Base-by-base conservation (phyloP, 2,888 invertebrate species). In the Drosophila macrospina region DNA sequence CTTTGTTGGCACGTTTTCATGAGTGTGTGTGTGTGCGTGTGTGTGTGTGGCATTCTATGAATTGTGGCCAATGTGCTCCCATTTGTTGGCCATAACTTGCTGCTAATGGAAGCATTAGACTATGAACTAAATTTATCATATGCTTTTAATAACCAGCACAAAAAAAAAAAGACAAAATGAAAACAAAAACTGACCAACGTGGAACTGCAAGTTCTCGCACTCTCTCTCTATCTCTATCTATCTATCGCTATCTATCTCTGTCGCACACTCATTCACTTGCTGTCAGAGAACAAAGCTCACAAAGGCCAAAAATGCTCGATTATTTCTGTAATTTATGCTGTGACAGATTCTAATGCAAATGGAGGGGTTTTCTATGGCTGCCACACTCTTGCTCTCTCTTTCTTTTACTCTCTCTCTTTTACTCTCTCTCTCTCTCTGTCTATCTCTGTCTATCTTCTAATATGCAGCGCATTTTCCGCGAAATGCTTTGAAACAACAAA, bases 401-500 rank as follows among this genome's bases (percentile, higher is more conserved):
- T 26, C 5, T 26, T 26, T 26, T n/a, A n/a, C 20, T 20, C 42
- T 5, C 13, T 26, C 37, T 13, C 37, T 13, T 4, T 39, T n/a
- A 37, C 15, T 36, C 11, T 7, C 20, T 16, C 15, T 20, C 6
- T 5, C 34, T 26, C 15, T 30, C 36, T 8, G 8, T n/a, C 16
- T 11, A 20, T 36, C 26, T 47, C 45, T 28, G 42, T 11, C 57
- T 32, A 37, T 36, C 13, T 47, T 77, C 57, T 66, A 77, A 66
- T 62, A 72, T 77, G 67, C 57, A 74, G 42, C 67, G 44, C 47
- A 70, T 60, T 74, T 74, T 74, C 66, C 77, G 74, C 77, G 74
- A 71, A 77, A 72, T 51, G 57, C 78, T 74, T 72, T 67, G 62
- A 67, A 74, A 68, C 48, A 72, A 77, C 73, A 77, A 74, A 77